Conservation (phyloP, 1,140 invertebrate species). For the Tetragonula clypearis region DNA sequence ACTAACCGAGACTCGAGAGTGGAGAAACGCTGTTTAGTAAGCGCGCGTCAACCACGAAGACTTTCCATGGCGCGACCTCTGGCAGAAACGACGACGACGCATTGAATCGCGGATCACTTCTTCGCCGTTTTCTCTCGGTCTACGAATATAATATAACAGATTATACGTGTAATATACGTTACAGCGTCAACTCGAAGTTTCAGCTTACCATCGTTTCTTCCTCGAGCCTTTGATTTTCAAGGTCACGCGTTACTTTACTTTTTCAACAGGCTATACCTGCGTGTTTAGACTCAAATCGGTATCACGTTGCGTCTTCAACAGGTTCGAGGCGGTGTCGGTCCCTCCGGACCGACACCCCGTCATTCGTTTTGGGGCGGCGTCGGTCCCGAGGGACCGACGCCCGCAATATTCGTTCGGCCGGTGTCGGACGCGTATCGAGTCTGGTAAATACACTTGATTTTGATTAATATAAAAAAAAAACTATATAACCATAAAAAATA, state of each 20-base stretch:
- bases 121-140: constrained; percentile 19
- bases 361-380: too few relatives aligned
- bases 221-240: neutral
- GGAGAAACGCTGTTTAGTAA: neutral
- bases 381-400: too few relatives aligned
- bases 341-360: too few relatives aligned
- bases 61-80: constrained; percentile 35
- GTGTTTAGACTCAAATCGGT: too few relatives aligned
- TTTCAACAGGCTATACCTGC: neutral
- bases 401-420: too few relatives aligned
- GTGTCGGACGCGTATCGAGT: too few relatives aligned
- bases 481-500: too few relatives aligned
- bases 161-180: neutral
- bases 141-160: neutral
- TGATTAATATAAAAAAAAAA: too few relatives aligned
- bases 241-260: neutral
- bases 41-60: constrained; percentile 21
- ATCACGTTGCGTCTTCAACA: too few relatives aligned
- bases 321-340: too few relatives aligned
- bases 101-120: constrained; percentile 23
- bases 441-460: too few relatives aligned
- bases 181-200: neutral
- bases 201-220: constrained; percentile 13
- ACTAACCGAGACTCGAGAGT: neutral
- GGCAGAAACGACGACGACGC: constrained; percentile 14